Percentiles rank a stretch among this genome's conserved stretches.
phyloP scores from a whole-genome alignment of 2,888 invertebrate species.

The Tinea pellionella region DNA sequence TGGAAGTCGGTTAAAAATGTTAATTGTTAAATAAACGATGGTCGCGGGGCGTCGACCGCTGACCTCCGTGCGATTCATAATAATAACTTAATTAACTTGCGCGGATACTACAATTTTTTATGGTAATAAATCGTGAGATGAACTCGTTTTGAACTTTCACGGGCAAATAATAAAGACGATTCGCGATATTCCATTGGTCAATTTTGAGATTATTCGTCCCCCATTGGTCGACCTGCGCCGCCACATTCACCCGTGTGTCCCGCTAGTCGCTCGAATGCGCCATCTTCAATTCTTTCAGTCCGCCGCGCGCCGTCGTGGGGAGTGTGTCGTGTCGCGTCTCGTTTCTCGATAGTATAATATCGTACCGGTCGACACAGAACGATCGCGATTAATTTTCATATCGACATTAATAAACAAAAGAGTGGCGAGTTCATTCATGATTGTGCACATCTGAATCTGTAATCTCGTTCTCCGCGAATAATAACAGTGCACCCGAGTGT shows the following conservation, averaged over 20 bases:
- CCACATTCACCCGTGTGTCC: conserved; percentile 38
- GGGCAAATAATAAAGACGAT: conserved; percentile 27
- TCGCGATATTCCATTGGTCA: neutral
- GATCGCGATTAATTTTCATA: neutral
- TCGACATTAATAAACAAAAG: neutral
- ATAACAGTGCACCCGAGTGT: conserved; percentile 44
- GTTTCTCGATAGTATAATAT: conserved; percentile 21
- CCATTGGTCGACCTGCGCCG: conserved; percentile 35
- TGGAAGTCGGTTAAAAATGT: neutral
- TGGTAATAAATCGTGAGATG: conserved; percentile 19
- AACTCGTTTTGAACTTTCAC: conserved; percentile 50
- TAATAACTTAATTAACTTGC: conserved; percentile 10
- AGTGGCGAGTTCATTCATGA: conserved; percentile 50
- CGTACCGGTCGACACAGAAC: conserved; percentile 30
- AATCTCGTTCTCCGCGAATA: conserved; percentile 14
- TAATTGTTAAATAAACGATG: neutral
- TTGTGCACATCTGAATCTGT: conserved; percentile 34
- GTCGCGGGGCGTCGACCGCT: neutral
- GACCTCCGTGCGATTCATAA: neutral
- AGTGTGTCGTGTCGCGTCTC: conserved; percentile 24
- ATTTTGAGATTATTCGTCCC: conserved; percentile 18
- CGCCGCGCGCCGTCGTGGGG: conserved; percentile 56
- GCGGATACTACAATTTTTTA: neutral
- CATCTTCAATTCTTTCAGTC: conserved; percentile 59
- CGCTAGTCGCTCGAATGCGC: conserved; percentile 29